phyloP scores from a whole-genome alignment of 2,797 vertebrate genomes.

The Ambastaia sidthimunki region DNA sequence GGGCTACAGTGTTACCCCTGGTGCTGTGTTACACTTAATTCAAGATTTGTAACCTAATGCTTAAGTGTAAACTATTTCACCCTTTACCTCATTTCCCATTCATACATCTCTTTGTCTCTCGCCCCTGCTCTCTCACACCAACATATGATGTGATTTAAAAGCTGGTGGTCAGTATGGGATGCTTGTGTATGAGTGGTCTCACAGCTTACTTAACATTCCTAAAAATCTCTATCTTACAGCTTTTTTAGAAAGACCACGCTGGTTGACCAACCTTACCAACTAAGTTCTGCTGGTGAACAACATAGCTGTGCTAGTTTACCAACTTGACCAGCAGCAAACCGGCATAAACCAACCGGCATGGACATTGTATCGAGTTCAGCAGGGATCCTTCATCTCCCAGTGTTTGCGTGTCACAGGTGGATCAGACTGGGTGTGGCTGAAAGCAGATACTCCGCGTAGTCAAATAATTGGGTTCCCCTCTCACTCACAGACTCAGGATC shows the following conservation, averaged over 20 bases:
- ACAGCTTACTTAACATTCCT: no score
- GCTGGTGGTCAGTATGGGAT: neutral
- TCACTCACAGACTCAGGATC: neutral
- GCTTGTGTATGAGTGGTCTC: neutral
- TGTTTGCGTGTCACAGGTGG: slow-evolving; percentile 15
- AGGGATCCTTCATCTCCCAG: neutral
- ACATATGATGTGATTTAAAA: neutral
- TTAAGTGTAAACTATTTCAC: neutral
- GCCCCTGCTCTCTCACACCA: neutral
- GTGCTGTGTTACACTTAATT: neutral
- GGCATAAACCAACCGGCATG: no score
- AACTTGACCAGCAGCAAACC: no score
- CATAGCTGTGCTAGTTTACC: no score
- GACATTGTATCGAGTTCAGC: no score
- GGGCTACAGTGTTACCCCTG: neutral
- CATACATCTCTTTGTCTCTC: neutral
- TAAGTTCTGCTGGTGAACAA: no score
- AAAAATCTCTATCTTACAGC: no score
- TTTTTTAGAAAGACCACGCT: no score
- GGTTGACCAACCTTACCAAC: no score
- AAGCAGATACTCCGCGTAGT: slow-evolving; percentile 20
- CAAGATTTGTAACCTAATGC: neutral
- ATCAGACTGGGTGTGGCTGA: neutral
- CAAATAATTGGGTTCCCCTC: neutral
- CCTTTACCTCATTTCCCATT: neutral